Percentiles rank a stretch among this genome's conserved stretches.
Conservation (phyloP, 2,888 invertebrate species). For the Atrina japonica region DNA sequence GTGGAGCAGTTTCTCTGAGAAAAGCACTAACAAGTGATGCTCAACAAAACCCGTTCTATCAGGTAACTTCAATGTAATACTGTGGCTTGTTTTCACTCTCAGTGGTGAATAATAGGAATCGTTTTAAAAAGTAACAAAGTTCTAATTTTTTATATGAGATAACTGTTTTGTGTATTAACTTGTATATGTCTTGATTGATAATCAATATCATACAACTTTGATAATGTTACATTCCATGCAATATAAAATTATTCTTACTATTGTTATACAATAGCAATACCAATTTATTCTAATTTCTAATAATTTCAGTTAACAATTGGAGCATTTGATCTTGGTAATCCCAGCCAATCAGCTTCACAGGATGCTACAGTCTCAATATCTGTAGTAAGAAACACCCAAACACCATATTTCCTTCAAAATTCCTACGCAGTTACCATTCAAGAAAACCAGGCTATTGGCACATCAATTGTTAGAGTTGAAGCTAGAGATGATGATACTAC, state of each 20-base stretch:
- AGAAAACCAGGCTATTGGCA: conserved; percentile 43
- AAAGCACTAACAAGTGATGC: conserved; percentile 63
- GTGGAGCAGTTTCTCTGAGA: conserved; percentile 65
- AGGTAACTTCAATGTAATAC: too few relatives aligned
- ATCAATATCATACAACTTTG: too few relatives aligned
- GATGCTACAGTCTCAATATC: conserved; percentile 54
- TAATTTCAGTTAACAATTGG: conserved; percentile 48
- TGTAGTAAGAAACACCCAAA: conserved; percentile 55
- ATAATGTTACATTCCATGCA: too few relatives aligned
- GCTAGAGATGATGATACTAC: conserved; percentile 48
- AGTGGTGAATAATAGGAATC: too few relatives aligned
- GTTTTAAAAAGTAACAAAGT: too few relatives aligned
- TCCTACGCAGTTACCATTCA: conserved; percentile 45
- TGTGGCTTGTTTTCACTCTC: too few relatives aligned
- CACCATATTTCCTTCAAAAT: conserved; percentile 50
- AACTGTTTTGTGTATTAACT: too few relatives aligned
- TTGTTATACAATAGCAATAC: too few relatives aligned
- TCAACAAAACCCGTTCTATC: conserved; percentile 14
- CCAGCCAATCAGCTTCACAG: conserved; percentile 44
- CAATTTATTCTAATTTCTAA: too few relatives aligned
- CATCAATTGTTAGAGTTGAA: conserved; percentile 44
- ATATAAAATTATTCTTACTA: too few relatives aligned
- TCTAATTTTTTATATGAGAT: too few relatives aligned
- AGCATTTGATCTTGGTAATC: conserved; percentile 61
- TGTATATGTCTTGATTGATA: too few relatives aligned